phyloP scores from a whole-genome alignment of 2,888 invertebrate species.

The Hesperia comma region DNA sequence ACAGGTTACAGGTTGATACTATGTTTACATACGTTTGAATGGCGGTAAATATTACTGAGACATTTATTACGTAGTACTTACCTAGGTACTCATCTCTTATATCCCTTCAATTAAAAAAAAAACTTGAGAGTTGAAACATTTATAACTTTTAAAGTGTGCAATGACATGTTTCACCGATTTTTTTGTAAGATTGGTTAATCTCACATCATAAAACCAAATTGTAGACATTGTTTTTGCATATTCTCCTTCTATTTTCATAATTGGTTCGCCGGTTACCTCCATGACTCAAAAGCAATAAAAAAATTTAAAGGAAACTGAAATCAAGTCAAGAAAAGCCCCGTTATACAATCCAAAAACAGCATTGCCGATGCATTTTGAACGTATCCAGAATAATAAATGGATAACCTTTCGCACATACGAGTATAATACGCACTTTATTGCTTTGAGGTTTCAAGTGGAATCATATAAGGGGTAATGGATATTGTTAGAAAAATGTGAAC shows the following conservation, averaged over 20 bases:
- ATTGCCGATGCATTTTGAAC: constrained; percentile 59
- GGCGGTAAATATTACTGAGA: background rate
- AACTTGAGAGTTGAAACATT: no score
- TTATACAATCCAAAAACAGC: constrained; percentile 70
- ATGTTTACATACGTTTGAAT: constrained; percentile 19
- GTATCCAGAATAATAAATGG: constrained; percentile 59
- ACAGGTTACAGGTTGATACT: constrained; percentile 30
- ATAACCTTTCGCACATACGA: constrained; percentile 35
- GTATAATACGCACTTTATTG: constrained; percentile 20
- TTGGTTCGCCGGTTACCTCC: no score
- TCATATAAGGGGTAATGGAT: constrained; percentile 9
- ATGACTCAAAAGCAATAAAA: background rate
- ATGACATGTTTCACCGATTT: no score
- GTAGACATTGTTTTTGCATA: no score
- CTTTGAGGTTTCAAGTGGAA: constrained; percentile 15
- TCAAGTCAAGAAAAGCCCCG: constrained; percentile 65
- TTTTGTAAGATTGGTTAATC: no score
- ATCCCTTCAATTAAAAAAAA: no score
- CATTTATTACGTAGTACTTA: background rate
- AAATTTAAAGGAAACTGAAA: constrained; percentile 43
- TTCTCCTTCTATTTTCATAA: no score
- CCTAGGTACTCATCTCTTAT: no score
- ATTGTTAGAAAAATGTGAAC: background rate
- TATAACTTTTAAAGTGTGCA: no score
- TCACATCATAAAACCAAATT: no score